Evolutionary conservation across 2,113 vertebrate species (phyloP).

Genomic region (Corvus cornix): DNA sequence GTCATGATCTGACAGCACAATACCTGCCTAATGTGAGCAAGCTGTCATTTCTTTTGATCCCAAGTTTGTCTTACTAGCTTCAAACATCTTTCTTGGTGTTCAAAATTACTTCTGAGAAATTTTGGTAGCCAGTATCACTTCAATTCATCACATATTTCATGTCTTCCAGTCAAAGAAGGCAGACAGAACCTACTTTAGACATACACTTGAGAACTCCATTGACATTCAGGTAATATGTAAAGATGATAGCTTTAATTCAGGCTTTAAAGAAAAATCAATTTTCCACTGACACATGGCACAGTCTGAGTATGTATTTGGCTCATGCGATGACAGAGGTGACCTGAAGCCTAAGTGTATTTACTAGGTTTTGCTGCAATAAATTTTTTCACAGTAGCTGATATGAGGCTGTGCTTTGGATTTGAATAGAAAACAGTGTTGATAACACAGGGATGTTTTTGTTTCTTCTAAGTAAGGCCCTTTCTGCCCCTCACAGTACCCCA

Average conservation of each 20-base stretch:
- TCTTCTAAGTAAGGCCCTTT: not conserved
- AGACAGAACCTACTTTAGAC: not conserved
- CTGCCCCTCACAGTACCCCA: rapidly evolving
- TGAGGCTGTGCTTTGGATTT: not conserved
- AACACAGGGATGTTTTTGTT: rapidly evolving
- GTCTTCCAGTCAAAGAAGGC: not conserved
- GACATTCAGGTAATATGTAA: not conserved
- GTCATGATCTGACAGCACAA: not conserved
- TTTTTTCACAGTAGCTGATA: not conserved
- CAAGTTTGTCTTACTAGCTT: not conserved
- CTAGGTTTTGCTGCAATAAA: not conserved
- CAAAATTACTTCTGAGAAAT: not conserved
- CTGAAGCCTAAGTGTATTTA: not conserved
- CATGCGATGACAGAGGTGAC: not conserved
- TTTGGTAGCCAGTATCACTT: not conserved
- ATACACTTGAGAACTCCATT: not conserved
- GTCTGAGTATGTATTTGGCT: not conserved
- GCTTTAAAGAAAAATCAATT: not conserved
- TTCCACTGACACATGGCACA: not conserved
- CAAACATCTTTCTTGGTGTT: not conserved
- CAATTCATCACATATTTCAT: not conserved
- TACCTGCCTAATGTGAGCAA: not conserved
- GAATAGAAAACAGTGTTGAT: not conserved
- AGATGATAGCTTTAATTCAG: not conserved
- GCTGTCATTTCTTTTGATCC: not conserved